Evolutionary conservation across 2,113 vertebrate genomes (phyloP).

Genomic region (Hemiprocne comata): DNA sequence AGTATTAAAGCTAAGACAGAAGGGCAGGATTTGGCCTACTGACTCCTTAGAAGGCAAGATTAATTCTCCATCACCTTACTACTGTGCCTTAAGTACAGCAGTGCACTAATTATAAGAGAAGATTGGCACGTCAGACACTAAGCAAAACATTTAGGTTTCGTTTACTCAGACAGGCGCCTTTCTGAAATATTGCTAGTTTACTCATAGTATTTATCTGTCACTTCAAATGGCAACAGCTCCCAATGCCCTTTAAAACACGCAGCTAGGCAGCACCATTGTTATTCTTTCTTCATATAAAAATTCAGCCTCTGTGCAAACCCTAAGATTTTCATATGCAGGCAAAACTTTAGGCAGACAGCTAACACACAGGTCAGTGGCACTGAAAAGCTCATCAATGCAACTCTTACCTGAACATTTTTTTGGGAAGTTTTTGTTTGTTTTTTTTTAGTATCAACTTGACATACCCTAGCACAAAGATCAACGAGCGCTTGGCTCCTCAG

Average conservation of each 20-base stretch:
- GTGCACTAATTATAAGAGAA: background rate
- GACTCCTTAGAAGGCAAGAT: background rate
- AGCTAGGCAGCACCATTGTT: background rate
- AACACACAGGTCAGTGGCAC: background rate
- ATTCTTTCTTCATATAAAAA: background rate
- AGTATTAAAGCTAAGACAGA: background rate
- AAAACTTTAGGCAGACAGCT: background rate
- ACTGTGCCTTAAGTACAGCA: background rate
- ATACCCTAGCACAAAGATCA: background rate
- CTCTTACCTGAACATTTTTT: background rate
- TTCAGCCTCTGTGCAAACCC: background rate
- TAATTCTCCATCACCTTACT: background rate
- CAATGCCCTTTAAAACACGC: background rate
- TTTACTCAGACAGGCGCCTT: background rate
- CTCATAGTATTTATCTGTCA: background rate
- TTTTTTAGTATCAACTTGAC: background rate
- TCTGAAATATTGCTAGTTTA: background rate
- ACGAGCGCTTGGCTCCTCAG: background rate
- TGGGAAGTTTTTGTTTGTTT: background rate
- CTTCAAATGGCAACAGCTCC: background rate
- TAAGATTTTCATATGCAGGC: background rate
- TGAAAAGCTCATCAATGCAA: background rate
- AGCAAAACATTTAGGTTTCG: background rate
- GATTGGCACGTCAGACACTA: background rate
- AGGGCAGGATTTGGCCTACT: background rate